Evolutionary conservation across 2,888 invertebrate genomes (phyloP).

Genomic region (Luperina nickerlii): DNA sequence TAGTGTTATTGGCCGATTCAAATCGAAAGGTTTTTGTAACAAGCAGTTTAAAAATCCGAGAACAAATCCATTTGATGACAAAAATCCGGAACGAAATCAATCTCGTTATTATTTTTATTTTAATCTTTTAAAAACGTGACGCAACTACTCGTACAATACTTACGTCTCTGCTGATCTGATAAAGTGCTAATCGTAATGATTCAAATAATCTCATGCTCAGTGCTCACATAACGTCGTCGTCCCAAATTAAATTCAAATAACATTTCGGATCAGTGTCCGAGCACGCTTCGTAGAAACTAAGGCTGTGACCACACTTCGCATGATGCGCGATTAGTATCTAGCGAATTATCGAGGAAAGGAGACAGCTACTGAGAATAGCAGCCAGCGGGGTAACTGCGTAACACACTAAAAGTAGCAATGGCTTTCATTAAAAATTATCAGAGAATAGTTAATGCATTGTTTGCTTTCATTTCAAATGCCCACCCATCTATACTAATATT

Average conservation of each 20-base stretch:
- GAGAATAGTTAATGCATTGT: too few species aligned
- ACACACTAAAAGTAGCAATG: neutral
- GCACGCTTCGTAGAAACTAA: constrained; percentile 57
- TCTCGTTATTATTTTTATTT: too few species aligned
- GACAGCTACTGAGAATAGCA: neutral
- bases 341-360: neutral
- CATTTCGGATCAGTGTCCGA: constrained; percentile 35
- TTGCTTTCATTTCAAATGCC: neutral
- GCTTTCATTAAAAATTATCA: neutral
- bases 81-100: neutral
- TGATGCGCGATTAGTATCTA: neutral
- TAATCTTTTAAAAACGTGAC: too few species aligned
- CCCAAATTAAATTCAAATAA: constrained; percentile 58
- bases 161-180: neutral
- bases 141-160: neutral
- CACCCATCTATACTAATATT: too few species aligned
- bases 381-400: neutral
- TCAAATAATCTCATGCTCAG: constrained; percentile 26
- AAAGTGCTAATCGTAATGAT: constrained; percentile 20
- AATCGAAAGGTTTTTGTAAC: neutral
- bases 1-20: neutral
- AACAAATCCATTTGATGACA: too few species aligned
- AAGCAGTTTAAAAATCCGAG: neutral
- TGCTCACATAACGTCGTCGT: constrained; percentile 42
- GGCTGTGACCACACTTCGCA: neutral